Base-by-base conservation (phyloP, 2,113 vertebrate species). In the Halichoerus grypus region DNA sequence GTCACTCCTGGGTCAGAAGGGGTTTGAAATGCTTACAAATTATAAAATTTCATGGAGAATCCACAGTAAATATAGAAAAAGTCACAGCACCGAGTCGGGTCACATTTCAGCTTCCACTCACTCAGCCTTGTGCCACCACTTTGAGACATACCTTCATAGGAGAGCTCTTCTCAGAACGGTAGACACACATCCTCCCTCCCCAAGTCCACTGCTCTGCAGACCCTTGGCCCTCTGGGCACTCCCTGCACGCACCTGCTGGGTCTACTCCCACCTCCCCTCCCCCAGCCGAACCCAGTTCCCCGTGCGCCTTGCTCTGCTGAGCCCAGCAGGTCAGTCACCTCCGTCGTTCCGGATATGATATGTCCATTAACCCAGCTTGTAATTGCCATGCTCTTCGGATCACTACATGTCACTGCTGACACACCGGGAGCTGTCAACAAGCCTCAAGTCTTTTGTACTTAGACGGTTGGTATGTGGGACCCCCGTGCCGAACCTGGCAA, bases 361-460 rank as follows among this genome's bases (percentile, higher is more conserved):
- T 26, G 55, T 46, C 97, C 89, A 84, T 88, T 90, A 93, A 81
- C 88, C 83, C 33, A 39, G 69, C 51, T 83, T 77, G 39, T 91
- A 74, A 71, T 79, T 92, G 76, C 83, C 88, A 33, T 55, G 71
- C 33, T 94, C 61, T 55, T 55, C 15, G 4, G 83, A 88, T 95
- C 72, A 21, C 67, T 67, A 39, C 61, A 18, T 46, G 6, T 85
- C 82, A 55, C 76, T 81, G 77, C 63, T 80, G 76, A 81, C 81
- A 79, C 80, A 39, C 55, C 9, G 9, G 55, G 21, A 83, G 33
- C 19, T 87, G 93, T 85, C 88, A 91, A 33, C 53, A 76, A 77
- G 71, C 16, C 81, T 95, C 33, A 71, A n/a, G 77, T 59, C 96
- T 82, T 91, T 63, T 71, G 61, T 63, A 59, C 87, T 57, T 53